A percentile compares a stretch with the other conserved stretches of the same genome.
Evolutionary conservation across 2,888 invertebrate species (phyloP).

Genomic region (Junonia oenone): DNA sequence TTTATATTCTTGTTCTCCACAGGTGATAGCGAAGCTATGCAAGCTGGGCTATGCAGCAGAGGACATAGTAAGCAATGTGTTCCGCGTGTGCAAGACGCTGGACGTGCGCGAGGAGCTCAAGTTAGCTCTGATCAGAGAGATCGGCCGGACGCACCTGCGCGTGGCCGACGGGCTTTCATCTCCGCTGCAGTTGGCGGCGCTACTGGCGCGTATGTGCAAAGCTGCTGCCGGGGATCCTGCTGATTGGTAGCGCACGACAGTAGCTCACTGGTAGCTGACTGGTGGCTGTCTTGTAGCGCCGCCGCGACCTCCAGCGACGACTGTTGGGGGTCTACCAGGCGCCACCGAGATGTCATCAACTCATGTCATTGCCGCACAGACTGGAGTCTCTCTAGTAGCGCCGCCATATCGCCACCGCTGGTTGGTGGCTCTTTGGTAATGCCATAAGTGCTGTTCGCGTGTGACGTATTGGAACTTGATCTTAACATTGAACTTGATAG

Average conservation of each 20-base stretch:
- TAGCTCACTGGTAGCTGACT: not conserved
- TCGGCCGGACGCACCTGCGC: slow-evolving; percentile 93
- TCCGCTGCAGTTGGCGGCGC: slow-evolving; percentile 93
- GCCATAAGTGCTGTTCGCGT: no score
- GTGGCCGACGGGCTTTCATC: slow-evolving; percentile 93
- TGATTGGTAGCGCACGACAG: not conserved
- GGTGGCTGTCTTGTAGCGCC: not conserved
- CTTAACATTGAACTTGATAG: no score
- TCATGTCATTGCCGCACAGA: no score
- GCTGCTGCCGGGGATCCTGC: slow-evolving; percentile 29
- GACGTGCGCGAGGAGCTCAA: slow-evolving; percentile 89
- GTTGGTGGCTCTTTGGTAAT: no score
- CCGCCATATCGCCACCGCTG: no score
- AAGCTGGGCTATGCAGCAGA: slow-evolving; percentile 97
- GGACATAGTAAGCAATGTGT: slow-evolving; percentile 96
- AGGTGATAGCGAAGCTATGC: slow-evolving; percentile 93
- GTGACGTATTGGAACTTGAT: no score
- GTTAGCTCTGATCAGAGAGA: slow-evolving; percentile 92
- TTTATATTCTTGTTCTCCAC: slow-evolving; percentile 29
- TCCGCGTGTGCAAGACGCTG: slow-evolving; percentile 94
- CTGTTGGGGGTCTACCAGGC: no score
- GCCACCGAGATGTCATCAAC: no score
- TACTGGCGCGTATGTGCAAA: slow-evolving; percentile 90
- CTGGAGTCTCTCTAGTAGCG: no score
- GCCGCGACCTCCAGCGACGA: no score